A percentile compares a stretch with the other conserved stretches of the same genome.
phyloP scores from a whole-genome alignment of 1,140 invertebrate species.

The Zaprionus ornatus region DNA sequence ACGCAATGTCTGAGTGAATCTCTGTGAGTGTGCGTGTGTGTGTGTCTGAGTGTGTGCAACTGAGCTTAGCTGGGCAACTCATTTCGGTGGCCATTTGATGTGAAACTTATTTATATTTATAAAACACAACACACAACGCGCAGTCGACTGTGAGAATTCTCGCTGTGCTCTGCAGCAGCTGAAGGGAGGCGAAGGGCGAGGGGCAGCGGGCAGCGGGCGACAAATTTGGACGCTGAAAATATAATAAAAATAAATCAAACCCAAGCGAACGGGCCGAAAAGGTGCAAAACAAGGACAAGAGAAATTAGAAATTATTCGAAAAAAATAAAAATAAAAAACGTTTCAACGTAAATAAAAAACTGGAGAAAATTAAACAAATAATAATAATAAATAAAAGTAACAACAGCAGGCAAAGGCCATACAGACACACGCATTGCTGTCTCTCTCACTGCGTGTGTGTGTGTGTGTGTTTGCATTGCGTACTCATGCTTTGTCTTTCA shows the following conservation, averaged over 20 bases:
- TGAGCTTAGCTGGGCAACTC: slow-evolving; percentile 58
- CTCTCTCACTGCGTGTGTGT: background rate
- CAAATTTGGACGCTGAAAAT: slow-evolving; percentile 63
- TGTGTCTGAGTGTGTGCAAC: slow-evolving; percentile 19
- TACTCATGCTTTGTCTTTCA: slow-evolving; percentile 35
- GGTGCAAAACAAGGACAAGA: slow-evolving; percentile 52
- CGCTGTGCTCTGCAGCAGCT: slow-evolving; percentile 32
- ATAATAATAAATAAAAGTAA: slow-evolving; percentile 25
- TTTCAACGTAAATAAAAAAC: background rate
- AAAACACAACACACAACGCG: slow-evolving; percentile 59
- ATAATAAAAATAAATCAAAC: slow-evolving; percentile 50
- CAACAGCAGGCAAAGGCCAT: background rate
- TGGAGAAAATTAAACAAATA: slow-evolving; percentile 14
- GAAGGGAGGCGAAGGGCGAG: slow-evolving; percentile 15
- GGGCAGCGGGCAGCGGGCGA: slow-evolving; percentile 15
- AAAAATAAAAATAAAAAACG: slow-evolving; percentile 9
- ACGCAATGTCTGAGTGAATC: background rate
- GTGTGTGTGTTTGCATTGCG: slow-evolving; percentile 7
- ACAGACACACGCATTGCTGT: background rate
- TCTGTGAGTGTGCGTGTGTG: background rate
- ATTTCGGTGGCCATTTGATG: slow-evolving; percentile 54
- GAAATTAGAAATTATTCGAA: slow-evolving; percentile 23
- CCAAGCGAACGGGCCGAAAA: slow-evolving; percentile 39
- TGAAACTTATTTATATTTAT: slow-evolving; percentile 78
- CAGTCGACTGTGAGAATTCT: slow-evolving; percentile 72